A percentile compares a stretch with the other conserved stretches of the same genome.
Conservation (phyloP, 1,140 invertebrate genomes). For the Drosophila simulans region DNA sequence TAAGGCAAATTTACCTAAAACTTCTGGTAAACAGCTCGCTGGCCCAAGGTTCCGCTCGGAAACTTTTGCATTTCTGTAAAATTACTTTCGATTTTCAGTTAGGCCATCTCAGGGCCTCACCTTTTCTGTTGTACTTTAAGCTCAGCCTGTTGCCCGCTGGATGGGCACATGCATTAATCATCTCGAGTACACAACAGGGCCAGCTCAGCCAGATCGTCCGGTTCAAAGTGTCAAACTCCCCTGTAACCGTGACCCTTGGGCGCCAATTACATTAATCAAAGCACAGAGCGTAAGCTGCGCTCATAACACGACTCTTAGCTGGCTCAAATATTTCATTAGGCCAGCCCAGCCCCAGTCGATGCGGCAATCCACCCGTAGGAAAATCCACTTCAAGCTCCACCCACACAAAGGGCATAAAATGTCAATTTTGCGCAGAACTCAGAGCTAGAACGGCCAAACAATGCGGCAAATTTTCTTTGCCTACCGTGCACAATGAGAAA, state of each 20-base stretch:
- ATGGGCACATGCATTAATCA: slow-evolving; percentile 62
- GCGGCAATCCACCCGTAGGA: slow-evolving; percentile 8
- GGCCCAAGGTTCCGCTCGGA: slow-evolving; percentile 6
- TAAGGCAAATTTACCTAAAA: slow-evolving; percentile 70
- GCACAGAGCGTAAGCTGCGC: slow-evolving; percentile 52
- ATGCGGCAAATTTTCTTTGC: slow-evolving; percentile 55
- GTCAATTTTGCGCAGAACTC: slow-evolving; percentile 53
- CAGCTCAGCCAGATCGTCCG: not conserved
- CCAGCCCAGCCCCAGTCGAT: slow-evolving; percentile 5
- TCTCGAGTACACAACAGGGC: slow-evolving; percentile 49
- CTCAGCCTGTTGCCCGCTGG: slow-evolving; percentile 24
- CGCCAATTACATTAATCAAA: slow-evolving; percentile 78
- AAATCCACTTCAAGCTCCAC: slow-evolving; percentile 26
- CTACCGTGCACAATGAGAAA: slow-evolving; percentile 7
- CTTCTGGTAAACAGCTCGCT: slow-evolving; percentile 63
- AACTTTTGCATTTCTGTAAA: slow-evolving; percentile 35
- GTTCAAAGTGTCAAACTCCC: slow-evolving; percentile 55
- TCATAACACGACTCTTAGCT: slow-evolving; percentile 46
- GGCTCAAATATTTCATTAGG: slow-evolving; percentile 70
- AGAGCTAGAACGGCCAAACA: slow-evolving; percentile 28
- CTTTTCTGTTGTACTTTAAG: slow-evolving; percentile 23
- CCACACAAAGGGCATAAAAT: slow-evolving; percentile 60
- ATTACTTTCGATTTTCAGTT: slow-evolving; percentile 49
- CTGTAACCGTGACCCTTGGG: slow-evolving; percentile 37
- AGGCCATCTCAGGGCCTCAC: not conserved